Conservation (phyloP, 2,113 vertebrate genomes). For the Hyaena hyaena region DNA sequence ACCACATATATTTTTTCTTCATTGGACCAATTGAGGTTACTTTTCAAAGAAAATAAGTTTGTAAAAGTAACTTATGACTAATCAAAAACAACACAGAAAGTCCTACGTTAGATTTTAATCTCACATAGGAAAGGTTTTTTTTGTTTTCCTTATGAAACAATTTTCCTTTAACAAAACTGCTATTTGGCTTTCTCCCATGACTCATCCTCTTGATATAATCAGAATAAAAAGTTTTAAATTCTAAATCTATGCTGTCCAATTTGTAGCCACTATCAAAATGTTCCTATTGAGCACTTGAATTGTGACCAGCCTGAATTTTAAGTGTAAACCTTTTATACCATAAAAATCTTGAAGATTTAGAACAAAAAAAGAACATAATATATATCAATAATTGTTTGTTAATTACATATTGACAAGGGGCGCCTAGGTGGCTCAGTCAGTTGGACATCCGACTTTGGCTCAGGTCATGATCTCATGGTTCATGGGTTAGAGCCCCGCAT, state of each 20-base stretch:
- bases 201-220: not conserved
- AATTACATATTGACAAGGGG: not conserved
- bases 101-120: constrained; percentile 52
- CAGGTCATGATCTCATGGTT: no score
- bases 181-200: not conserved
- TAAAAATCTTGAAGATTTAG: not conserved
- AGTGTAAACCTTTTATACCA: not conserved
- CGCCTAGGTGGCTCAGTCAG: no score
- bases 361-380: not conserved
- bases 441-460: no score
- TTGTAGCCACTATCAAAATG: not conserved
- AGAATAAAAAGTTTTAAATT: constrained; percentile 7
- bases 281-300: not conserved
- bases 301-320: not conserved
- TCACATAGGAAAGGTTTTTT: constrained; percentile 7
- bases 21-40: not conserved
- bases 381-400: not conserved
- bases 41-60: not conserved
- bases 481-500: no score
- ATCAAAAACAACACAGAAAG: constrained; percentile 50
- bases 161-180: constrained; percentile 49
- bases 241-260: not conserved
- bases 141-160: not conserved
- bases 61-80: not conserved
- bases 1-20: constrained; percentile 1